A percentile compares a stretch with the other conserved stretches of the same genome.
Conservation (phyloP, 2,113 vertebrate species). For the Seriola rivoliana region DNA sequence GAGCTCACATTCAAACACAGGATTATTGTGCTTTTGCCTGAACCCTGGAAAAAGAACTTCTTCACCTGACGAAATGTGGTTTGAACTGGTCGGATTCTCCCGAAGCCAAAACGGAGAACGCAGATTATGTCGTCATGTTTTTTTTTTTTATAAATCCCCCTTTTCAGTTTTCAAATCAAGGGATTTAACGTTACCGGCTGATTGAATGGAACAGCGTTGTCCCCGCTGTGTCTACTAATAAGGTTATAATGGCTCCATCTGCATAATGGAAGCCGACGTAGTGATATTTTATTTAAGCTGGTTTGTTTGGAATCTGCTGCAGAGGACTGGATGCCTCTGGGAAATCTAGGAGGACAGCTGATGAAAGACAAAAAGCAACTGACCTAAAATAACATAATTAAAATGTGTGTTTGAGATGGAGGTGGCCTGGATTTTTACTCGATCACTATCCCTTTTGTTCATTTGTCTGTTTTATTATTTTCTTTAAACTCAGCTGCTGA, state of each 20-base stretch:
- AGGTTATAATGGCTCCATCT: slow-evolving; percentile 42
- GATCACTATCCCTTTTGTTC: background rate
- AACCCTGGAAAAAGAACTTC: background rate
- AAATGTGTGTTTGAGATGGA: slow-evolving; percentile 7
- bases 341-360: slow-evolving; percentile 21
- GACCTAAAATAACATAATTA: slow-evolving; percentile 24
- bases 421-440: background rate
- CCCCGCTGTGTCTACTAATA: slow-evolving; percentile 37
- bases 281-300: slow-evolving; percentile 53
- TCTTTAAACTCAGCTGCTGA: background rate
- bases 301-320: slow-evolving; percentile 39
- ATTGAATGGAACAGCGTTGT: slow-evolving; percentile 33
- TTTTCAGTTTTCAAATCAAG: slow-evolving; percentile 16
- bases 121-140: background rate
- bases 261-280: slow-evolving; percentile 16
- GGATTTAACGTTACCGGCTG: slow-evolving; percentile 39
- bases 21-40: background rate
- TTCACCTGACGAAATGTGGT: background rate
- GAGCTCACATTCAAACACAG: background rate
- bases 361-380: slow-evolving; percentile 27
- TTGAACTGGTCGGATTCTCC: background rate
- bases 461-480: background rate
- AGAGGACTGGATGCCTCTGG: slow-evolving; percentile 10
- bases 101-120: background rate
- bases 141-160: slow-evolving; percentile 25